phyloP scores from a whole-genome alignment of 2,113 vertebrate genomes.

The Murina feae region DNA sequence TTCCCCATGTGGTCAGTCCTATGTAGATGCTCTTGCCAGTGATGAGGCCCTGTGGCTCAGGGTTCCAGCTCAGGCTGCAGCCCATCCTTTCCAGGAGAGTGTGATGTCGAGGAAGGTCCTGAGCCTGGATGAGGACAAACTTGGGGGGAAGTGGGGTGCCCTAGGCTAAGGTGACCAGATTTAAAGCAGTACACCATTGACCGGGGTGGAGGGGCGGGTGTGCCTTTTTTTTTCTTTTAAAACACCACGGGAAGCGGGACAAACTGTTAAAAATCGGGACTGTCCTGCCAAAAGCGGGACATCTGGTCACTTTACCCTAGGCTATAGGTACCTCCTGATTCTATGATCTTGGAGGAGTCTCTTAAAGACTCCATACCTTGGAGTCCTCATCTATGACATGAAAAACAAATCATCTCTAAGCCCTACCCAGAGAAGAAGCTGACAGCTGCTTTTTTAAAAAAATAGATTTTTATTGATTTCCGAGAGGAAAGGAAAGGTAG shows the following conservation, averaged over 20 bases:
- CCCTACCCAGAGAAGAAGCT: background rate
- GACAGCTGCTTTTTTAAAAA: no score
- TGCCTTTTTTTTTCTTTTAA: no score
- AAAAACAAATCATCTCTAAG: background rate
- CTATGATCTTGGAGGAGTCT: background rate
- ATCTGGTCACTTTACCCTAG: no score
- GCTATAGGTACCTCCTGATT: background rate
- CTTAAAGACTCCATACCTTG: background rate
- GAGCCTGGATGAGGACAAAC: background rate
- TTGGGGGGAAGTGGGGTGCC: background rate
- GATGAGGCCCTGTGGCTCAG: background rate
- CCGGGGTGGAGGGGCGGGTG: no score
- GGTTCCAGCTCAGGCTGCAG: background rate
- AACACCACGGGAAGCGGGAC: no score
- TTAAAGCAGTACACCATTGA: no score
- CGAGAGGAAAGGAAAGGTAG: no score
- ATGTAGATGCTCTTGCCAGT: background rate
- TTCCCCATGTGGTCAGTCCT: background rate
- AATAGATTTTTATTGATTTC: no score
- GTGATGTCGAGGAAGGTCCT: background rate
- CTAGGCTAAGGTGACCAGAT: no score
- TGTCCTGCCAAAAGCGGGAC: no score
- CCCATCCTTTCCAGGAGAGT: background rate
- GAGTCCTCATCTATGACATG: background rate
- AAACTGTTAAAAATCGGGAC: no score